Base-by-base conservation (phyloP, 2,888 invertebrate species). In the Sesia bembeciformis region DNA sequence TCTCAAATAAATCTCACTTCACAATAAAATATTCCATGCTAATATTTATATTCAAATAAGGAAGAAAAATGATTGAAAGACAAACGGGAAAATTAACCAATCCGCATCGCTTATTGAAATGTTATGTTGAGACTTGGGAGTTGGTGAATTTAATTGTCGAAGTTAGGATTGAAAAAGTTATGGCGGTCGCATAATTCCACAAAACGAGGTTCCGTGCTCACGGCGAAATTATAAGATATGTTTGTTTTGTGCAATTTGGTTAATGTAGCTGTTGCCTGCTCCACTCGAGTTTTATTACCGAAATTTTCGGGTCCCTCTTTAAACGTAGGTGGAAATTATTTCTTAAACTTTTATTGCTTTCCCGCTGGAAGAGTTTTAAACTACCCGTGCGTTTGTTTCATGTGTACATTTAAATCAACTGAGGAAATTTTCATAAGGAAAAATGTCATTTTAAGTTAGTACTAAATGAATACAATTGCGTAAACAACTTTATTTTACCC, bases 111-210 rank as follows among this genome's bases (percentile, higher is more conserved):
- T 80, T 81, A 83, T 83, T 83, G 82, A 85, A 86, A 84, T 81
- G 76, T 81, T 81, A 78, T 77, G 75, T 81, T 76, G 72, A 74
- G 75, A 77, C 80, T 77, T 76, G 68, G 65, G 72, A 57, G 60
- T 60, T 49, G 78, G 77, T 81, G 82, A 83, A 87, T 85, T 85
- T 85, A 86, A 86, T 87, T 87, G 85, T 81, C 74, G 75, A 86
- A 87, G 86, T 87, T 87, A 73, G 76, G 81, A 87, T 87, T 87
- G 84, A 87, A 87, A 87, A 87, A 87, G 87, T 87, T 87, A 78
- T 65, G 70, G 74, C 74, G 80, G 82, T 78, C 78, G 77, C 78
- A 78, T 84, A 84, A 82, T 83, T 84, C 72, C 68, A 72, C 76
- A 59, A 61, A 81, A 76, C 77, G 76, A 69, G 74, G 63, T 70